phyloP scores from a whole-genome alignment of 2,113 vertebrate species.

The Puffinus mauretanicus region DNA sequence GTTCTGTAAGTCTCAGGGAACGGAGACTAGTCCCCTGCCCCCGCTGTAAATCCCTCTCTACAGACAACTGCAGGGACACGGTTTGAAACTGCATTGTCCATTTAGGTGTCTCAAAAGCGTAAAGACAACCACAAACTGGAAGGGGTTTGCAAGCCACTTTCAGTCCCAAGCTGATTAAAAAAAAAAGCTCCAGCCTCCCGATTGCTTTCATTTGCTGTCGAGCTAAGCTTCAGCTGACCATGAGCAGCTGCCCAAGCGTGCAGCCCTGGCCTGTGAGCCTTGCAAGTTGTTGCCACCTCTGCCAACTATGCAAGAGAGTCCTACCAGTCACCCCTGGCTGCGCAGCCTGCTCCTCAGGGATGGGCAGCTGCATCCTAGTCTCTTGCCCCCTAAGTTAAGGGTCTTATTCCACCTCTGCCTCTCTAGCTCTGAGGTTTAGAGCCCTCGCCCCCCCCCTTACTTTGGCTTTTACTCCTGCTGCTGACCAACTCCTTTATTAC shows the following conservation, averaged over 20 bases:
- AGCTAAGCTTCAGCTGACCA: neutral
- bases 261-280: neutral
- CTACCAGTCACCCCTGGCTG: neutral
- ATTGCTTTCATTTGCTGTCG: neutral
- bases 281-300: neutral
- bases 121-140: neutral
- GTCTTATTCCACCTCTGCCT: neutral
- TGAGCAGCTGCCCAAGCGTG: neutral
- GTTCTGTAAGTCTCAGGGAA: neutral
- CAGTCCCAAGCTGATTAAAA: neutral
- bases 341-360: neutral
- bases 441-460: neutral
- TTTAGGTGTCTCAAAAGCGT: neutral
- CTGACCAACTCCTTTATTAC: neutral
- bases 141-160: fast-evolving
- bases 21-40: neutral
- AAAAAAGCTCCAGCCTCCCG: neutral
- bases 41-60: neutral
- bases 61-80: neutral
- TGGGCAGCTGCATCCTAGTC: neutral
- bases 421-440: neutral
- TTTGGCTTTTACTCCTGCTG: neutral
- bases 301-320: neutral
- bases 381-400: neutral
- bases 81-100: neutral